These are phyloP conservation scores for Ashinkailepas kermadecensis DNA, from an alignment of 2,888 invertebrate genomes.

Conservation along the genomic window DNA sequence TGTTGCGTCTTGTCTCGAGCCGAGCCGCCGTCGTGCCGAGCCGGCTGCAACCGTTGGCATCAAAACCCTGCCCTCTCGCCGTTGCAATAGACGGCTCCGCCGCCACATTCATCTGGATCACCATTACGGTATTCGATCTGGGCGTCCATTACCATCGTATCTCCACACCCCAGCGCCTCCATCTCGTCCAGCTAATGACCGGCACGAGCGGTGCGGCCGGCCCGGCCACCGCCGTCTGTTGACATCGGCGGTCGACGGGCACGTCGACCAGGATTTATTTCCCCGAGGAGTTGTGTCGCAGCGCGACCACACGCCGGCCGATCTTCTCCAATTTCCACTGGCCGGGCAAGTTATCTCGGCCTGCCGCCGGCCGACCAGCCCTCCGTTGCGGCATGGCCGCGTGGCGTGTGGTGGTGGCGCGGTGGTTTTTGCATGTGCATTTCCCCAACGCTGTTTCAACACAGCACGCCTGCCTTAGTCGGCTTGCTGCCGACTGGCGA, in stretches of 20 bases:
- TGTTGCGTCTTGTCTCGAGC: too few species aligned
- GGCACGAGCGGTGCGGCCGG: background rate
- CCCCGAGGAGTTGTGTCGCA: background rate
- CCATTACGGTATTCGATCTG: background rate
- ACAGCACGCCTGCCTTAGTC: too few species aligned
- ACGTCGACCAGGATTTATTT: background rate
- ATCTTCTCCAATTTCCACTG: background rate
- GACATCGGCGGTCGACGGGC: background rate
- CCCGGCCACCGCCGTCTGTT: background rate
- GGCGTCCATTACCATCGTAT: background rate
- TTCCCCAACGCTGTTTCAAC: too few species aligned
- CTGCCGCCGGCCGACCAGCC: too few species aligned
- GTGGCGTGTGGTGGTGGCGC: too few species aligned
- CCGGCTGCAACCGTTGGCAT: too few species aligned
- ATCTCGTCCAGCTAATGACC: background rate
- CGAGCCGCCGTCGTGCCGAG: too few species aligned
- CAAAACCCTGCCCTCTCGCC: background rate
- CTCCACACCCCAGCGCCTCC: background rate
- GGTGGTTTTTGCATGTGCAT: too few species aligned
- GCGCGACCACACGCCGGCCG: background rate
- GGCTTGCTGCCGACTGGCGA: too few species aligned
- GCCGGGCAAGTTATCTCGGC: too few species aligned
- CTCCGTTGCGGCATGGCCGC: too few species aligned
- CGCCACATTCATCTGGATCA: background rate
- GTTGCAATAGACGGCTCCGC: background rate